Evolutionary conservation across 2,797 vertebrate species (phyloP).

Genomic region (Acropternis orthonyx): DNA sequence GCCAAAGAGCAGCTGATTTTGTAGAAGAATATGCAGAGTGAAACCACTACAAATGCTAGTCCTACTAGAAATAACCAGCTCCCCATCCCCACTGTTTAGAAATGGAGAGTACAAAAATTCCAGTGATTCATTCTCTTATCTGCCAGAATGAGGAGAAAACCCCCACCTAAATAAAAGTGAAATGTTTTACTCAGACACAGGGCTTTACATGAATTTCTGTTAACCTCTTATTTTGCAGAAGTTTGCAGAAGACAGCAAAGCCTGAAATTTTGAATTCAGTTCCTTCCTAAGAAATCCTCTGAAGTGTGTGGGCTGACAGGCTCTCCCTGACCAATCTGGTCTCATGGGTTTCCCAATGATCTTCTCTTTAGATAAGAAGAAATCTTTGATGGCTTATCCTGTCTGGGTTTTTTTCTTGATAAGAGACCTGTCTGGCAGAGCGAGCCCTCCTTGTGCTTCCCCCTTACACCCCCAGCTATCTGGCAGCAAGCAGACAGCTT

Average conservation of each 20-base stretch:
- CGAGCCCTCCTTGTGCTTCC: not conserved
- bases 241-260: not conserved
- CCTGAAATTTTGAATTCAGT: not conserved
- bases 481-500: not conserved
- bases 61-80: conserved; percentile 29
- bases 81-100: conserved; percentile 18
- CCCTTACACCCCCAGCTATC: not conserved
- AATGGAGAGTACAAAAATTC: conserved; percentile 58
- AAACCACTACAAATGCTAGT: conserved; percentile 19
- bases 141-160: conserved; percentile 24
- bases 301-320: not conserved
- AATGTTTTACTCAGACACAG: conserved; percentile 9
- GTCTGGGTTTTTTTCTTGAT: not conserved
- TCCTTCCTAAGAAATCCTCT: conserved; percentile 22
- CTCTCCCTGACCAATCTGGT: not conserved
- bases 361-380: not conserved
- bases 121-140: conserved; percentile 62
- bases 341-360: not conserved
- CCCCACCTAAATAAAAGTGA: conserved; percentile 33
- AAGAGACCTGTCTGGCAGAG: not conserved
- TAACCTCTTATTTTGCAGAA: not conserved
- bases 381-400: not conserved
- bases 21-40: conserved; percentile 17
- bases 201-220: not conserved
- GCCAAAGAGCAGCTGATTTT: conserved; percentile 4